Percentiles rank a stretch among this genome's conserved stretches.
These are phyloP conservation scores for Montipora foliosa DNA, from an alignment of 64 coral and sea anemone genomes.

Conservation along the genomic window DNA sequence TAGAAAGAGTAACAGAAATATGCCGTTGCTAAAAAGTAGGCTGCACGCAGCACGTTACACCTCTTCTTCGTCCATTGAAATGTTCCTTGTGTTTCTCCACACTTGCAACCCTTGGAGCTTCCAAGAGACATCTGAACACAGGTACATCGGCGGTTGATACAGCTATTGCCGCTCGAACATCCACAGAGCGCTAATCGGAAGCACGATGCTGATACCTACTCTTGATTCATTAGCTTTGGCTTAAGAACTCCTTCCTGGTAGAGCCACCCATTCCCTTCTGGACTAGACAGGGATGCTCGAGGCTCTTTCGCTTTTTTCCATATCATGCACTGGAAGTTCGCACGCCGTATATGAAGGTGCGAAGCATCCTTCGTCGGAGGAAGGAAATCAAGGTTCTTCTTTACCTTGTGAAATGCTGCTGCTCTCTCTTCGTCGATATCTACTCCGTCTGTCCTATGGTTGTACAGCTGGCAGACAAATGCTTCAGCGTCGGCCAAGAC, in stretches of 20 bases:
- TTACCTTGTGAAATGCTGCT: too few species aligned
- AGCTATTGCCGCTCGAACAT: slow-evolving; percentile 33
- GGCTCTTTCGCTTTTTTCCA: neutral
- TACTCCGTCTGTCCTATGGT: too few species aligned
- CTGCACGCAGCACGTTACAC: neutral
- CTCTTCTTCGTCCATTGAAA: neutral
- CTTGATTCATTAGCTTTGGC: slow-evolving; percentile 42
- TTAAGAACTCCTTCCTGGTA: slow-evolving; percentile 56
- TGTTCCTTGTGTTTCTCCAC: slow-evolving; percentile 67
- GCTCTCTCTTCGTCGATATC: too few species aligned
- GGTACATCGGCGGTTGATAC: slow-evolving; percentile 52
- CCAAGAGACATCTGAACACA: slow-evolving; percentile 72
- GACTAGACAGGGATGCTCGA: slow-evolving; percentile 3
- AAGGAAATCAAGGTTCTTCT: too few species aligned
- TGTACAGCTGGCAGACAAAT: too few species aligned
- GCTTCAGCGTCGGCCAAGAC: too few species aligned
- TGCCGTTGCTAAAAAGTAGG: neutral
- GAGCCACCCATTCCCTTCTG: slow-evolving; percentile 51
- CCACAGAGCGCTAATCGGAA: slow-evolving; percentile 65
- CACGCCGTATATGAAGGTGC: too few species aligned
- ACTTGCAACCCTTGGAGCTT: slow-evolving; percentile 57
- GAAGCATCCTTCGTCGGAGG: neutral
- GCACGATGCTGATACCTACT: slow-evolving; percentile 52
- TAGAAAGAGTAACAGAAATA: neutral
- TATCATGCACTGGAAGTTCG: too few species aligned